Evolutionary conservation across 2,797 vertebrate species (phyloP), one percentile per base, ranked within the genome.

Genomic region (Cossypha heuglini): DNA sequence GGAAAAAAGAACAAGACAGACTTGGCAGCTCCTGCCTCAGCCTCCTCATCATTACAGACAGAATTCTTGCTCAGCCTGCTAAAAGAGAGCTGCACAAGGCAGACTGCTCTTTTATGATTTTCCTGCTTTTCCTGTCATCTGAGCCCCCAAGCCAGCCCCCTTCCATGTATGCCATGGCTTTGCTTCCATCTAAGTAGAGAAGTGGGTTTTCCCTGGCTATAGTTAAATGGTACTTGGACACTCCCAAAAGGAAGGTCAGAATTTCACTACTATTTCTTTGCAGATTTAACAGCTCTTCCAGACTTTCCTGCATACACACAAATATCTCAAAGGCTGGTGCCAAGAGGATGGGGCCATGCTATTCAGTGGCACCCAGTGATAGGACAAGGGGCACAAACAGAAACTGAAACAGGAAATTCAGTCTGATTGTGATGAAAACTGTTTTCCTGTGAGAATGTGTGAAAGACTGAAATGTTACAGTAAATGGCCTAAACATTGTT

Each of bases 1-100:
- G 95, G 95, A 45, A 92, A 96, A 96, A 93, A 92, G 91, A 95
- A 96, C 94, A 96, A 88, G 93, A 88, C 82, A 94, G 62, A 66
- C 43, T 94, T 95, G 95, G 94, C 96, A 95, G 94, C 73, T 93
- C 62, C 82, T 91, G 85, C 79, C 79, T 95, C 76, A 84, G 93
- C 92, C 92, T 95, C 83, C 68, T 95, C 93, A 94, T 84, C 76
- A 35, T 90, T 93, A 78, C 82, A 93, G 94, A 83, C 68, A 94
- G 79, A 95, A 90, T 78, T 84, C 76, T 95, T 93, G 86, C 76
- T 93, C 79, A 90, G 73, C 43, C 69, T 75, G 42, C 46, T 62
- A 88, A 79, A 88, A 94, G 82, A 74, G 28, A 49, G 16, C 40
- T 62, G 49, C 58, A 86, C 58, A 69, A 86, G 92, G 73, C 82